phyloP scores from a whole-genome alignment of 2,113 vertebrate genomes.

The Miniopterus natalensis region DNA sequence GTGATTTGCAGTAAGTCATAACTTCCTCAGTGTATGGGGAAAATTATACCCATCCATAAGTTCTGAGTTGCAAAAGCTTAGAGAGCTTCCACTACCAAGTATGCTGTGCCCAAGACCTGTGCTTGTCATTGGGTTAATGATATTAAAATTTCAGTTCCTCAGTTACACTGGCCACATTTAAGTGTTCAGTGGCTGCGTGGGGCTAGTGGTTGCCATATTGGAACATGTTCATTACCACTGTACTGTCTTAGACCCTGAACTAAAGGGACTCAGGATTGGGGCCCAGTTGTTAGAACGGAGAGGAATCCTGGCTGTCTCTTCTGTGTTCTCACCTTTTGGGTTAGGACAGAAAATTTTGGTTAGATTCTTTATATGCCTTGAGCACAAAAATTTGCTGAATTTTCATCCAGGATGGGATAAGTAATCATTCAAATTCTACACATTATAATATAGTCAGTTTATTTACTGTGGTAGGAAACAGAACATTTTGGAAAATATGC shows the following conservation, averaged over 20 bases:
- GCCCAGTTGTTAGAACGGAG: background rate
- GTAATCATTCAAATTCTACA: constrained; percentile 28
- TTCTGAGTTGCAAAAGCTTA: background rate
- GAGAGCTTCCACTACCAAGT: background rate
- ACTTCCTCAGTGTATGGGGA: background rate
- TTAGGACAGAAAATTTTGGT: background rate
- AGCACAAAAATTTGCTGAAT: constrained; percentile 14
- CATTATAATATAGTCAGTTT: background rate
- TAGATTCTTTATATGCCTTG: constrained; percentile 42
- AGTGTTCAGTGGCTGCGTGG: background rate
- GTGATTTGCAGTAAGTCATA: background rate
- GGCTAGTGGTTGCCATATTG: background rate
- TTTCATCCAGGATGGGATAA: constrained; percentile 8
- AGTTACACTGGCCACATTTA: background rate
- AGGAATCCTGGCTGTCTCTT: background rate
- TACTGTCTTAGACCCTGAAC: background rate
- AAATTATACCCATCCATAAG: background rate
- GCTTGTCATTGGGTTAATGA: constrained; percentile 25
- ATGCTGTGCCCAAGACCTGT: background rate
- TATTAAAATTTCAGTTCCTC: background rate
- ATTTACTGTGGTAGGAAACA: constrained; percentile 15
- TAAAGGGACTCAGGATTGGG: background rate
- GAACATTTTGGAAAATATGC: constrained; percentile 12
- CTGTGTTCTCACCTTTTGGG: background rate
- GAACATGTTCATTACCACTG: background rate